These are phyloP conservation scores for Branchinecta sandiegonensis DNA, from an alignment of 2,888 invertebrate species.

Conservation along the genomic window DNA sequence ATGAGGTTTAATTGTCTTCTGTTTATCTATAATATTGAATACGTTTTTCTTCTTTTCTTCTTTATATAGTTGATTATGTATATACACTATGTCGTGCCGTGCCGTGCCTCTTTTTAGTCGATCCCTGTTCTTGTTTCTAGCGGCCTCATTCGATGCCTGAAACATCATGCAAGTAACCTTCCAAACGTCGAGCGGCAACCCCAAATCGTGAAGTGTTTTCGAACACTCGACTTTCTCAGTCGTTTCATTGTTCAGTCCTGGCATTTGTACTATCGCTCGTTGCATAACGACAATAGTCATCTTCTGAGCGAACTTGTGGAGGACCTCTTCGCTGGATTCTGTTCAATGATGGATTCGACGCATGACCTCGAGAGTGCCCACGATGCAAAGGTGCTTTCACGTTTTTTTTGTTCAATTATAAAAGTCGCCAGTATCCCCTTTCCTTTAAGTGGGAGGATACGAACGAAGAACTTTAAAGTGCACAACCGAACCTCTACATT, in stretches of 20 bases:
- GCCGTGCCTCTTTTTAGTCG: too few relatives aligned
- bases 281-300: constrained; percentile 75
- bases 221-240: constrained; percentile 80
- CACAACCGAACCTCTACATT: too few relatives aligned
- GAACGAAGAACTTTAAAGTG: too few relatives aligned
- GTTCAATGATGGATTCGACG: constrained; percentile 46
- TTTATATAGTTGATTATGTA: too few relatives aligned
- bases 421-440: too few relatives aligned
- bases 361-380: constrained; percentile 39
- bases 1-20: too few relatives aligned
- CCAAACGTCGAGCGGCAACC: constrained; percentile 67
- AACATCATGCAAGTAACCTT: constrained; percentile 60
- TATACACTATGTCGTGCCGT: too few relatives aligned
- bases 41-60: too few relatives aligned
- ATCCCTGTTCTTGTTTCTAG: constrained; percentile 24
- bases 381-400: constrained; percentile 32
- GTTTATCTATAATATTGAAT: too few relatives aligned
- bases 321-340: constrained; percentile 53
- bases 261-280: constrained; percentile 64
- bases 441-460: too few relatives aligned
- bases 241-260: constrained; percentile 81
- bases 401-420: neutral
- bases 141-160: constrained; percentile 27
- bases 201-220: constrained; percentile 74
- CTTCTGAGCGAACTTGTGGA: constrained; percentile 58